Evolutionary conservation across 2,888 invertebrate genomes (phyloP), one percentile per base, ranked within the genome.

Genomic region (Mechanitis mazaeus): DNA sequence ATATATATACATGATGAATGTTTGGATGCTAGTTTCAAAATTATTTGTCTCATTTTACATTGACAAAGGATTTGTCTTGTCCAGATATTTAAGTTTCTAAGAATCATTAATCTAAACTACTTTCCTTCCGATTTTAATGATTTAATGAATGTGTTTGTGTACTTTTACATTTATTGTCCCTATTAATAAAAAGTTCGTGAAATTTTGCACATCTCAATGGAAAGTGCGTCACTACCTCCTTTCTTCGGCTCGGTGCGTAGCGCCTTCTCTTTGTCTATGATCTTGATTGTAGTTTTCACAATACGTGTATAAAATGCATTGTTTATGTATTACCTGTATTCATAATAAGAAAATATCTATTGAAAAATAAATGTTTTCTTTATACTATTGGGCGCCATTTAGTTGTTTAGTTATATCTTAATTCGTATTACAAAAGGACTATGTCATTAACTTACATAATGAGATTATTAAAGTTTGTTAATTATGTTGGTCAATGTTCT

Each of bases 221-320:
- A 67, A 67, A 67, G 63, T 65, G 58, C 58, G 61, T 67, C 58
- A 60, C 46, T 58, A 63, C 65, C 60, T 65, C 63, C 59, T 68
- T 64, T 65, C 64, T 65, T 65, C 64, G 67, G 56, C 65, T 63
- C 63, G 67, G 57, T 66, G 67, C 64, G 64, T 67, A 63, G 65
- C 61, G 64, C 65, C 60, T 66, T 66, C 65, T 65, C 61, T 68
- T 68, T 63, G 64, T 68, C 62, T 60, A 60, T 53, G 61, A 61
- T 65, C 65, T 61, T 61, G 58, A 65, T 64, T 60, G 59, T 61
- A 63, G 60, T 64, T 62, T 68, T 68, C 67, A 65, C 65, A 61
- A 61, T 63, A 58, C 58, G 62, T 60, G 58, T 54, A 61, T 58
- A 57, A 33, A 64, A 55, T 63, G 54, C 54, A 53, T 67, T 65